These are phyloP conservation scores for Prolemur simus DNA, from an alignment of 2,113 vertebrate genomes.

Conservation along the genomic window DNA sequence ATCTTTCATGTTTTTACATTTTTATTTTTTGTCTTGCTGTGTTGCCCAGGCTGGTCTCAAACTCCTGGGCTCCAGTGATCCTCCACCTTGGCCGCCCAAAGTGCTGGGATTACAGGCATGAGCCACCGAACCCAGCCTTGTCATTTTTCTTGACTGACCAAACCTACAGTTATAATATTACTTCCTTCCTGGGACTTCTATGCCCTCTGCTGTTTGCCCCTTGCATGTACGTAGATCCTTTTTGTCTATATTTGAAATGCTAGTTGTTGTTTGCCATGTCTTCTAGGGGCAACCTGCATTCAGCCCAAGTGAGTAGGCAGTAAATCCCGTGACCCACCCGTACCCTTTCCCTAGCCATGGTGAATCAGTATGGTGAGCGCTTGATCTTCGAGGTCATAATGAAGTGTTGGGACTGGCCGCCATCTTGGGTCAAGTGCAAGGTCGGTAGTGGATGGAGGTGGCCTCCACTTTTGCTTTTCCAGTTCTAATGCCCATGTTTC, in stretches of 20 bases:
- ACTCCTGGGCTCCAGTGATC: too few relatives aligned
- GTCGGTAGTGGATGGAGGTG: neutral
- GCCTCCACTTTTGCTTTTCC: neutral
- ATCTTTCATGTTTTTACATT: neutral
- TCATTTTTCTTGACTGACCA: neutral
- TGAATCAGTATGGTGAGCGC: neutral
- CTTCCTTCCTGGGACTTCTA: neutral
- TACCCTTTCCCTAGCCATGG: neutral
- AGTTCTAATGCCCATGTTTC: neutral
- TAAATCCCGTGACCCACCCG: accelerated
- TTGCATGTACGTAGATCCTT: neutral
- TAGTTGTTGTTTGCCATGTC: neutral
- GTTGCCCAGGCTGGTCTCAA: too few relatives aligned
- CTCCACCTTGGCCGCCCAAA: too few relatives aligned
- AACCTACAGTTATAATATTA: neutral
- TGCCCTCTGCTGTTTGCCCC: neutral
- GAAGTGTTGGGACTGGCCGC: neutral
- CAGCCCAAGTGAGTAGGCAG: neutral
- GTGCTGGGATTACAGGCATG: too few relatives aligned
- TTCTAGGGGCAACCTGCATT: neutral
- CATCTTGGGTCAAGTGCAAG: neutral
- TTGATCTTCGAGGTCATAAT: neutral
- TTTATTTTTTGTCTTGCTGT: too few relatives aligned
- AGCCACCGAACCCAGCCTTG: too few relatives aligned
- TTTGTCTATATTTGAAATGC: neutral